phyloP scores from a whole-genome alignment of 2,888 invertebrate genomes.

The Odontothrips loti region DNA sequence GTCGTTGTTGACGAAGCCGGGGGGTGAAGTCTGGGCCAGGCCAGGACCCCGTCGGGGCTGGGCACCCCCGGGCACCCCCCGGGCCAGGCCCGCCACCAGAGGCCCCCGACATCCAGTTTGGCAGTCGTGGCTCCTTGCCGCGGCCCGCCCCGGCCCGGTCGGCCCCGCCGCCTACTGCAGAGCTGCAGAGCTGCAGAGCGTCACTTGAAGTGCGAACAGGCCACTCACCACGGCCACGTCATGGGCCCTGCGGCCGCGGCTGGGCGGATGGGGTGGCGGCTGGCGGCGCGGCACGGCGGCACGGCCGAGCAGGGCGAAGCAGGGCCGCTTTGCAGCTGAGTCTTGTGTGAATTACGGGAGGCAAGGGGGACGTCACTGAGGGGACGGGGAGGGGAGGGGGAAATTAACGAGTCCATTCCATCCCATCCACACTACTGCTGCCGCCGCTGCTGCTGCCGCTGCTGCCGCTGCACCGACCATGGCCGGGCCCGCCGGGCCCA shows the following conservation, averaged over 20 bases:
- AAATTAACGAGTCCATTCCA: conserved; percentile 5
- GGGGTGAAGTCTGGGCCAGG: no score
- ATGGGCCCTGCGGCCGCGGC: conserved; percentile 24
- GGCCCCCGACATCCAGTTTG: background rate
- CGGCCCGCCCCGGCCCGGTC: background rate
- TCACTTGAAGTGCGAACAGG: conserved; percentile 11
- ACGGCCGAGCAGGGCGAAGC: background rate
- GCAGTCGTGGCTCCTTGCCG: background rate
- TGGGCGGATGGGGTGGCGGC: background rate
- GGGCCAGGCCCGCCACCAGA: no score
- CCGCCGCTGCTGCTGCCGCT: background rate
- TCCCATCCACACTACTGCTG: background rate
- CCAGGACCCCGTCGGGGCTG: no score
- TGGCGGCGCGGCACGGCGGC: background rate
- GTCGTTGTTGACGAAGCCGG: no score
- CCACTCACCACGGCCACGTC: background rate
- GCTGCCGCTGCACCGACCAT: background rate
- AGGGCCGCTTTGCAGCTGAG: background rate
- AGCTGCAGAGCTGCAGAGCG: background rate
- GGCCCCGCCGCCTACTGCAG: background rate
- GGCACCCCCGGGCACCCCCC: no score
- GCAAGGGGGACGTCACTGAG: background rate
- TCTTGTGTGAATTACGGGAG: background rate
- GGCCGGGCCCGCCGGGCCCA: background rate
- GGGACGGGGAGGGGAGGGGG: background rate